Evolutionary conservation across 2,113 vertebrate species (phyloP).

Genomic region (Thamnaconus septentrionalis): DNA sequence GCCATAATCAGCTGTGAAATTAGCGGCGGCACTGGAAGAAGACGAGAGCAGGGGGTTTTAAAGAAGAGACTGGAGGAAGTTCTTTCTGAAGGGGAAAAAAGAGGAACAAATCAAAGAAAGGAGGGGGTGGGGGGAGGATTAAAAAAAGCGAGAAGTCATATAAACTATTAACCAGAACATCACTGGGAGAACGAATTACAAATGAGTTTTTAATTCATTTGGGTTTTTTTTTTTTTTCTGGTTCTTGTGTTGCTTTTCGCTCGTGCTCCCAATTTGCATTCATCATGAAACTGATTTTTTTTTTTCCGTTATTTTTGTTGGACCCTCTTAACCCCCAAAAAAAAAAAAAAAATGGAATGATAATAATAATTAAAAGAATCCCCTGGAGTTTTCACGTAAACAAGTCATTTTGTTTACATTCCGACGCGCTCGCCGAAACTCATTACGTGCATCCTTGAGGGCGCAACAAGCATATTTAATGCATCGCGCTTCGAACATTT

Average conservation of each 20-base stretch:
- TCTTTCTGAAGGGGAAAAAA: no score
- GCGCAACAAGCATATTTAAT: background rate
- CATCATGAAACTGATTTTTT: background rate
- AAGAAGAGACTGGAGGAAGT: background rate
- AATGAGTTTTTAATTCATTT: no score
- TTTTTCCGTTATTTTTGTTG: background rate
- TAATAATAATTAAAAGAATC: background rate
- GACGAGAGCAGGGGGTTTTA: background rate
- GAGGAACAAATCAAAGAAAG: no score
- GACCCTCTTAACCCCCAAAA: background rate
- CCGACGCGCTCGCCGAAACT: background rate
- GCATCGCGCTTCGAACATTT: background rate
- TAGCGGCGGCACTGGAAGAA: background rate
- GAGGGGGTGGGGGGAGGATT: no score
- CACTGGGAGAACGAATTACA: no score
- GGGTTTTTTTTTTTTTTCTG: no score
- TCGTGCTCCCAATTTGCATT: background rate
- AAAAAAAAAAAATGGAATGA: background rate
- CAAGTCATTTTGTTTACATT: constrained; percentile 3
- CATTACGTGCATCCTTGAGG: constrained; percentile 2
- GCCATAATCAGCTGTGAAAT: background rate
- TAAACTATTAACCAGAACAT: no score
- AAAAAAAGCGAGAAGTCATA: no score
- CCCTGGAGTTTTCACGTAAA: background rate
- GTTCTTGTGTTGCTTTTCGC: no score